phyloP scores from a whole-genome alignment of 2,797 vertebrate species.

The Calcarius lapponicus region DNA sequence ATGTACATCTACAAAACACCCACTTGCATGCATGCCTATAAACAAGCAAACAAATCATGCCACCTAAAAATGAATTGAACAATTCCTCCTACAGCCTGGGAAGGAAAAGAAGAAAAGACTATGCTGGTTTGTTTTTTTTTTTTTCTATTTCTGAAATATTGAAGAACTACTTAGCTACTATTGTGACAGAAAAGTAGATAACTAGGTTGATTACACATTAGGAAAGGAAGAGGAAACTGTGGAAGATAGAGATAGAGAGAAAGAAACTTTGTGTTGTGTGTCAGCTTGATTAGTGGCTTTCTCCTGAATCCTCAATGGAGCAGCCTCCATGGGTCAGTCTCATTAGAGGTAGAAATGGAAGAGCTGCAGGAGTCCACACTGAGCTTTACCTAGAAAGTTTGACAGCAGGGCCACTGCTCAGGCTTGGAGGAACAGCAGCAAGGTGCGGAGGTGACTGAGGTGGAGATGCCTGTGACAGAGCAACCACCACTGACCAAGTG shows the following conservation, averaged over 20 bases:
- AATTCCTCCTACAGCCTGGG: constrained; percentile 1
- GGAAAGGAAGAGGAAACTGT: constrained; percentile 1
- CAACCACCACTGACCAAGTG: not conserved
- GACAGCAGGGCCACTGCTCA: not conserved
- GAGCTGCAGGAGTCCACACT: not conserved
- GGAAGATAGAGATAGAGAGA: not conserved
- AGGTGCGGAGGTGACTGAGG: not conserved
- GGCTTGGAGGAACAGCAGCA: not conserved
- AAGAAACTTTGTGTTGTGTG: constrained; percentile 22
- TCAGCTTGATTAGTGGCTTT: constrained; percentile 53
- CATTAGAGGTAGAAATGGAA: constrained; percentile 60
- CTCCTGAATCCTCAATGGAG: constrained; percentile 25
- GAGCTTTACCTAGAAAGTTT: not conserved
- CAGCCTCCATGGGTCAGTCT: constrained; percentile 18
- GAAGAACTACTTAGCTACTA: constrained; percentile 9
- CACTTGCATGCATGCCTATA: not conserved
- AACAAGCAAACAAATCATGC: constrained; percentile 45
- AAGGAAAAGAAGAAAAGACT: constrained; percentile 10
- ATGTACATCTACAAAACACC: constrained; percentile 12
- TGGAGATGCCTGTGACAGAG: not conserved
- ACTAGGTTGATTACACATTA: constrained; percentile 18
- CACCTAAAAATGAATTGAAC: constrained; percentile 30
- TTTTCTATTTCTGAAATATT: constrained; percentile 28
- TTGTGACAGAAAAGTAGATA: constrained; percentile 13
- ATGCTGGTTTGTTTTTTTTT: not conserved